Evolutionary conservation across 2,797 vertebrate genomes (phyloP).

Genomic region (Cryptoblepharus egeriae): DNA sequence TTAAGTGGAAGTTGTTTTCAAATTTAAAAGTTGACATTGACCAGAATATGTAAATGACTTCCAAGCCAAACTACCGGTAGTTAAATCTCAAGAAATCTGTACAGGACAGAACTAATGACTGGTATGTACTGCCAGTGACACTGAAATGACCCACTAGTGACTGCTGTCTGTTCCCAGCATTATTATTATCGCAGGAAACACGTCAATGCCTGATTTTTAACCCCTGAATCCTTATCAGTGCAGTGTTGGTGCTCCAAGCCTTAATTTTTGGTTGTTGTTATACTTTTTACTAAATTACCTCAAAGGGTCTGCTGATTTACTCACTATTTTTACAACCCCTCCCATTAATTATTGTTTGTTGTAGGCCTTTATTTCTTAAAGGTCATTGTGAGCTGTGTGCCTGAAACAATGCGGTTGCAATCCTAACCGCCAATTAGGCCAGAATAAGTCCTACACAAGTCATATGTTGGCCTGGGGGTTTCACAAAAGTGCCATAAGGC

Average conservation of each 20-base stretch:
- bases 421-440: no score
- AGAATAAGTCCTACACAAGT: no score
- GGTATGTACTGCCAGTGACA: not conserved
- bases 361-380: slow-evolving; percentile 56
- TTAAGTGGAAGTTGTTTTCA: no score
- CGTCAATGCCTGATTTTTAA: slow-evolving; percentile 52
- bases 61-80: not conserved
- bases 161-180: not conserved
- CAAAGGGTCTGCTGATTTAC: slow-evolving; percentile 56
- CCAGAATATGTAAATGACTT: not conserved
- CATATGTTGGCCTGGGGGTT: no score
- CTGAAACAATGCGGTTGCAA: no score
- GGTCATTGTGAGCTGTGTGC: slow-evolving; percentile 56
- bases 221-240: slow-evolving; percentile 56
- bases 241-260: slow-evolving; percentile 32
- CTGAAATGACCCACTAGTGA: not conserved
- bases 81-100: not conserved
- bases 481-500: no score
- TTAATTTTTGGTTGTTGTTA: slow-evolving; percentile 67
- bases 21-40: not conserved
- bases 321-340: slow-evolving; percentile 52
- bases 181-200: slow-evolving; percentile 34
- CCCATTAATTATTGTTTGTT: slow-evolving; percentile 64
- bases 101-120: not conserved
- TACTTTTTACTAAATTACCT: slow-evolving; percentile 61